Evolutionary conservation across 35 echinoderm and acorn worm species (phyloP), one percentile per base, ranked within the genome.

Genomic region (Stichopus chloronotus): DNA sequence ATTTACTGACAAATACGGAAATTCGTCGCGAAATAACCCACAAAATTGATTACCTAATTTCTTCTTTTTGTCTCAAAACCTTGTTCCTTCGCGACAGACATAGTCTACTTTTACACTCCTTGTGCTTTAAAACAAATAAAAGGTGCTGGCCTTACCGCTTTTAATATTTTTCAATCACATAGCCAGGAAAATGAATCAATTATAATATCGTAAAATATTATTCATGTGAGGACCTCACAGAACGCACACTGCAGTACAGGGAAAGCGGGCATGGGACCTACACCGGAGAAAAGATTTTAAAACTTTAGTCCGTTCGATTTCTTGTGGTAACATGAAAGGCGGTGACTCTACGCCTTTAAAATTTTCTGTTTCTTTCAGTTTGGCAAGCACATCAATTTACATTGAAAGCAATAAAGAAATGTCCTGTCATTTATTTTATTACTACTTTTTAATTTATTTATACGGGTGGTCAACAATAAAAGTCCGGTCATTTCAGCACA

Each of bases 131-230:
- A 6, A 85, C 56, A 85, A 85, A 59, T 85, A 56, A 53, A 85
- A 20, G 82, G 82, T 85, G 82, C 25, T 53, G 69, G 55, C 58
- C 58, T 58, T 19, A 85, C 13, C 82, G 57, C 55, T 58, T 58
- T 78, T 24, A 78, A 56, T 74, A 74, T 74, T 74, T 21, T 58
- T 85, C 16, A 58, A 21, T 58, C 55, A 85, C 55, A 85, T 85
- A 85, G 19, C 21, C 55, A 85, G 21, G 82, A 58, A 85, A 85
- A 85, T 85, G 82, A 85, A 55, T 22, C 82, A 85, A 85, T 85
- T 85, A 85, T 85, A 85, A 85, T 20, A 85, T 58, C 82, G 58
- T 85, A 85, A 85, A 85, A 85, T 85, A 56, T 85, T 85, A 85
- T 85, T 85, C 82, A 55, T 85, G 82, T 58, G 20, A 58, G 82